Conservation (phyloP, 2,113 vertebrate species). For the Lophochroa leadbeateri region DNA sequence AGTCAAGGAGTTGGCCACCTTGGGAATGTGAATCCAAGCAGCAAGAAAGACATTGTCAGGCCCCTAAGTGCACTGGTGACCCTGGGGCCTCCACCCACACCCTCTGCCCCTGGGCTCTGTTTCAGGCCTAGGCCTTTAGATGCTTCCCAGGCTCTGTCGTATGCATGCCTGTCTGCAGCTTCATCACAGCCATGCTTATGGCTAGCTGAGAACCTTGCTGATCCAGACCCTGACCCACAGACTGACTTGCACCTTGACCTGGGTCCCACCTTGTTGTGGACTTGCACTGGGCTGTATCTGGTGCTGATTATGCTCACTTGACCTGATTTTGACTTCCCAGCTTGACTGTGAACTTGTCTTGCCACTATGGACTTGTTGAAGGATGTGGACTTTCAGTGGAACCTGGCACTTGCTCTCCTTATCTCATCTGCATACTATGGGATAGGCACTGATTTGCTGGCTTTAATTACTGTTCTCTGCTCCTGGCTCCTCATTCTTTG, state of each 20-base stretch:
- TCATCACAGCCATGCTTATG: background rate
- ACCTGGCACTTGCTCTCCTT: background rate
- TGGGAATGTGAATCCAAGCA: background rate
- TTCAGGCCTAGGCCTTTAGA: background rate
- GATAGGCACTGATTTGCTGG: background rate
- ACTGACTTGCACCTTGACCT: background rate
- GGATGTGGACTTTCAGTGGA: background rate
- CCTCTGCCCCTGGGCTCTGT: background rate
- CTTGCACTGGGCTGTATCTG: background rate
- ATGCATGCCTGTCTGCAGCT: background rate
- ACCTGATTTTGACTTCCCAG: background rate
- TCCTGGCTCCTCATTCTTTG: background rate
- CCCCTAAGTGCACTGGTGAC: background rate
- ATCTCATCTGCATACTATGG: background rate
- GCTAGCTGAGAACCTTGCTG: background rate
- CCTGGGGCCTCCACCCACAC: background rate
- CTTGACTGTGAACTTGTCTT: background rate
- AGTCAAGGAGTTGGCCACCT: background rate
- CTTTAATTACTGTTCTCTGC: background rate
- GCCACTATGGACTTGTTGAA: background rate
- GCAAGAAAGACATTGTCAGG: background rate
- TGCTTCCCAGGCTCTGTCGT: background rate
- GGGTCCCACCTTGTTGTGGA: background rate
- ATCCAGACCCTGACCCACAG: background rate
- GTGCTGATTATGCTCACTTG: background rate